phyloP scores from a whole-genome alignment of 2,113 vertebrate species.

The Erythrocebus patas region DNA sequence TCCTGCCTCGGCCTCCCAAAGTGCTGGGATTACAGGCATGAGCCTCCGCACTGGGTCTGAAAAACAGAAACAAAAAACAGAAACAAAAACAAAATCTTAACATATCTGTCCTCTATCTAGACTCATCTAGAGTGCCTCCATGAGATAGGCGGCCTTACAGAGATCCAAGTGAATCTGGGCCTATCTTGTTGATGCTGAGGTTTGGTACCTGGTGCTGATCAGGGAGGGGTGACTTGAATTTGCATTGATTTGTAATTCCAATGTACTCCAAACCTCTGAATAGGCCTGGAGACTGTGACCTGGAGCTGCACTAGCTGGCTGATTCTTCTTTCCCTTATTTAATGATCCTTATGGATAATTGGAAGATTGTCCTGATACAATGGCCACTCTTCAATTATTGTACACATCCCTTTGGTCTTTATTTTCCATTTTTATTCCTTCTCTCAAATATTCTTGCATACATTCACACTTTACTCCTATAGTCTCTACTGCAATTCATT shows the following conservation, averaged over 20 bases:
- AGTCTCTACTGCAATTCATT: neutral
- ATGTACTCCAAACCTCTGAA: neutral
- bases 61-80: neutral
- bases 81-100: neutral
- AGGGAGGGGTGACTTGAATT: neutral
- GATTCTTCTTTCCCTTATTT: neutral
- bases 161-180: neutral
- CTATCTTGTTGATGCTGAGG: neutral
- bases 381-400: neutral
- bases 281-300: neutral
- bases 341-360: neutral
- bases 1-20: too few species aligned
- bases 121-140: neutral
- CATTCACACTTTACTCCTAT: neutral
- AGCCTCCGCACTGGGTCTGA: too few species aligned
- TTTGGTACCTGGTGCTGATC: neutral
- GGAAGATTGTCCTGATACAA: neutral
- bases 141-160: neutral
- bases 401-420: neutral
- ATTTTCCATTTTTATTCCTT: neutral
- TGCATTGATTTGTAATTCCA: neutral
- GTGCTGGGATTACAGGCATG: too few species aligned
- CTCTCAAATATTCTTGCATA: neutral
- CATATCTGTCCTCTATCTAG: neutral
- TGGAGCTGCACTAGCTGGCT: neutral